phyloP scores from a whole-genome alignment of 2,113 vertebrate species.

The Spheniscus mendiculus region DNA sequence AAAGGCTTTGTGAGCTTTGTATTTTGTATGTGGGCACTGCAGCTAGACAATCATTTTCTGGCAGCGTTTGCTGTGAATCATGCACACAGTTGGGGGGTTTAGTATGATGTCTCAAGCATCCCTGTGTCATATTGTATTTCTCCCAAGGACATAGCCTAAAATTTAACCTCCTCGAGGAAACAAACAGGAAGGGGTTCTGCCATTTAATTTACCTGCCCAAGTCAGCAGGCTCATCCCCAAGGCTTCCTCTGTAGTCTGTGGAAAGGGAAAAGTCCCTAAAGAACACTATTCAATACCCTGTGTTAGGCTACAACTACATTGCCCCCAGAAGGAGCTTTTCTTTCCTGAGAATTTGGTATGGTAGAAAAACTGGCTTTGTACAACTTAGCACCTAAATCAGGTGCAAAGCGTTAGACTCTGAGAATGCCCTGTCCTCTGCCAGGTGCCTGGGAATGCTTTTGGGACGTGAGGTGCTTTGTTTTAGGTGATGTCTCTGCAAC shows the following conservation, averaged over 20 bases:
- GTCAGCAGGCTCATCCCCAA: neutral
- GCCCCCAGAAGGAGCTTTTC: neutral
- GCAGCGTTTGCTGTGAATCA: neutral
- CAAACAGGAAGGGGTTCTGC: neutral
- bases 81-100: neutral
- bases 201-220: neutral
- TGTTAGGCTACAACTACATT: neutral
- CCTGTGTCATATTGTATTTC: neutral
- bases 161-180: neutral
- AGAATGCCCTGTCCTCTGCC: neutral
- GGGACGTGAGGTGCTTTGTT: neutral
- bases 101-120: neutral
- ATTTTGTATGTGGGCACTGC: neutral
- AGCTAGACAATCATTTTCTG: neutral
- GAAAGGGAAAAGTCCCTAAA: neutral
- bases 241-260: neutral
- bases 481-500: neutral
- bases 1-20: neutral
- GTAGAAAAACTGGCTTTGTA: neutral
- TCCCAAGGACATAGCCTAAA: neutral
- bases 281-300: neutral
- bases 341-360: neutral
- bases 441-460: neutral
- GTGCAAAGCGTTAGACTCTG: neutral
- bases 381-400: neutral